phyloP scores from a whole-genome alignment of 2,888 invertebrate genomes.

The Lutraria lutraria region DNA sequence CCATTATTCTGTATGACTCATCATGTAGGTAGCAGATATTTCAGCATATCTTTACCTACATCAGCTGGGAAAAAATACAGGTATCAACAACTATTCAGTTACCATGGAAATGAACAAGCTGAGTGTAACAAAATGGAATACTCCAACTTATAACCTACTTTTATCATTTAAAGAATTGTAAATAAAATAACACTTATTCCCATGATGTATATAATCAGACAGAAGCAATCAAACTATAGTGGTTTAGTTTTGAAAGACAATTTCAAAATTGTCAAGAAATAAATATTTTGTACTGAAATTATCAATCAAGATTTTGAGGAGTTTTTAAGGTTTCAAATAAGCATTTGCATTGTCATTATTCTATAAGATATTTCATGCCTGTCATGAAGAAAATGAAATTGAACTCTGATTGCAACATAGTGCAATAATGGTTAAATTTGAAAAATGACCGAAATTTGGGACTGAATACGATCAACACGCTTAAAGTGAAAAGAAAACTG shows the following conservation, averaged over 20 bases:
- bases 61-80: conserved; percentile 52
- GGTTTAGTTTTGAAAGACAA: no score
- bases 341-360: no score
- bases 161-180: conserved; percentile 33
- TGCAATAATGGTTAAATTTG: not conserved
- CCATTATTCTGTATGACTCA: conserved; percentile 12
- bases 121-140: conserved; percentile 56
- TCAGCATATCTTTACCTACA: conserved; percentile 39
- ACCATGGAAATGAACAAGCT: conserved; percentile 61
- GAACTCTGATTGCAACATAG: not conserved
- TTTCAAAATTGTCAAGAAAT: no score
- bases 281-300: no score
- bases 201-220: no score
- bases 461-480: not conserved
- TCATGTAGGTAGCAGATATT: conserved; percentile 10
- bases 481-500: not conserved
- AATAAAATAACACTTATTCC: conserved; percentile 17
- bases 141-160: conserved; percentile 46
- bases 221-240: no score
- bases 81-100: conserved; percentile 58
- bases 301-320: no score
- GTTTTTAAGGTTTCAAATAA: no score
- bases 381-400: not conserved
- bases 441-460: not conserved
- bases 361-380: no score